Evolutionary conservation across 2,113 vertebrate species (phyloP).

Genomic region (Caloenas nicobarica): DNA sequence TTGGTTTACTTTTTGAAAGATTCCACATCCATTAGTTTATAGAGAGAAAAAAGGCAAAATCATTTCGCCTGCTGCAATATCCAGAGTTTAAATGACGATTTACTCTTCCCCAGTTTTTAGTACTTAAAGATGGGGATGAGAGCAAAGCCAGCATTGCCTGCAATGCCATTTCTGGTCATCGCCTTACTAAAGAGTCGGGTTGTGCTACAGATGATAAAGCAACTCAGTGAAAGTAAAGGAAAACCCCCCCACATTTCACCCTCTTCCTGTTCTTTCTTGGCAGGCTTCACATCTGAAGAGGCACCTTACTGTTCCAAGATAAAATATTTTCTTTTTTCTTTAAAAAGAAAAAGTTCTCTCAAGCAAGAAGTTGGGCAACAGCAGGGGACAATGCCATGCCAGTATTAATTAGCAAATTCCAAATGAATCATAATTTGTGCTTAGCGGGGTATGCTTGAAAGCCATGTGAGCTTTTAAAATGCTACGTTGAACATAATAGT

Average conservation of each 20-base stretch:
- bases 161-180: neutral
- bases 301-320: constrained; percentile 37
- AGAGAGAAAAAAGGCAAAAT: constrained; percentile 33
- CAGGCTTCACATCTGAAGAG: constrained; percentile 25
- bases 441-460: constrained; percentile 24
- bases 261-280: neutral
- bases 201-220: constrained; percentile 23
- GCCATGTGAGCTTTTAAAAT: constrained; percentile 21
- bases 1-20: constrained; percentile 57
- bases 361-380: constrained; percentile 50
- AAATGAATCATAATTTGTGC: constrained; percentile 51
- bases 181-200: neutral
- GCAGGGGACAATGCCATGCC: constrained; percentile 39
- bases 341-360: constrained; percentile 35
- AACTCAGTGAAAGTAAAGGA: neutral
- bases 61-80: neutral
- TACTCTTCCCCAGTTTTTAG: constrained; percentile 10
- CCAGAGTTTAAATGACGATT: neutral
- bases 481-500: neutral
- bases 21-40: constrained; percentile 43
- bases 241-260: neutral
- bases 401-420: constrained; percentile 66
- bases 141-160: neutral
- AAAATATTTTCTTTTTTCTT: constrained; percentile 43
- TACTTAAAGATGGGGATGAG: constrained; percentile 3